Evolutionary conservation across 2,797 vertebrate species (phyloP), one percentile per base, ranked within the genome.

Genomic region (Echeneis naucrates): DNA sequence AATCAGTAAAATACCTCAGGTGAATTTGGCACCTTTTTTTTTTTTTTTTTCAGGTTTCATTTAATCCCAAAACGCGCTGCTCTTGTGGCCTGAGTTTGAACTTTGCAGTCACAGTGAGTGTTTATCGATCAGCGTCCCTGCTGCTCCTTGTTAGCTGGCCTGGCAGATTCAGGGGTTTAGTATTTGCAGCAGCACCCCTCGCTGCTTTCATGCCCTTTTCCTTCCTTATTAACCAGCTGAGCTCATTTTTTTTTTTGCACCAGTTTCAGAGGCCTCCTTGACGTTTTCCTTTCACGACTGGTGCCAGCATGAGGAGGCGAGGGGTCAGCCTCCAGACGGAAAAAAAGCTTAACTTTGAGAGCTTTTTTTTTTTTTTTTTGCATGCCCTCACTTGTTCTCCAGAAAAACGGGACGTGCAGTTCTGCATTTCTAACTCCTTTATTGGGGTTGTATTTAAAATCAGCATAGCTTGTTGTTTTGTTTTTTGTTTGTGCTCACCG

Each of bases 161-260:
- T 54, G n/a, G 21, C 57, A 53, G n/a, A 54, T 47, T 59, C 19
- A 51, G 56, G 45, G 42, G 59, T 50, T 61, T 33, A 10, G 55
- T 13, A 3, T 58, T 69, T 52, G 63, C 57, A 72, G 70, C 74
- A 50, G 63, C 2, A 23, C 58, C 47, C 5, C 60, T 38, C 4
- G 32, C 64, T 75, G 56, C 74, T 64, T 57, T 62, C 53, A 16
- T 77, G 52, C 59, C 32, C 55, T 67, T 69, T 71, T 54, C 72
- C 66, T 56, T 72, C 75, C 68, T 67, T 71, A 63, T 87, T 78
- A 86, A 74, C 56, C 57, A 40, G 65, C 74, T 33, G 48, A 71
- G 86, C 75, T 83, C 66, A 70, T 69, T 70, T 62, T 60, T 47
- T 48, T 24, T 14, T 58, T 40, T 52, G 8, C 40, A 9, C 63